Conservation (phyloP, 2,113 vertebrate species). For the Dermatemys mawii region DNA sequence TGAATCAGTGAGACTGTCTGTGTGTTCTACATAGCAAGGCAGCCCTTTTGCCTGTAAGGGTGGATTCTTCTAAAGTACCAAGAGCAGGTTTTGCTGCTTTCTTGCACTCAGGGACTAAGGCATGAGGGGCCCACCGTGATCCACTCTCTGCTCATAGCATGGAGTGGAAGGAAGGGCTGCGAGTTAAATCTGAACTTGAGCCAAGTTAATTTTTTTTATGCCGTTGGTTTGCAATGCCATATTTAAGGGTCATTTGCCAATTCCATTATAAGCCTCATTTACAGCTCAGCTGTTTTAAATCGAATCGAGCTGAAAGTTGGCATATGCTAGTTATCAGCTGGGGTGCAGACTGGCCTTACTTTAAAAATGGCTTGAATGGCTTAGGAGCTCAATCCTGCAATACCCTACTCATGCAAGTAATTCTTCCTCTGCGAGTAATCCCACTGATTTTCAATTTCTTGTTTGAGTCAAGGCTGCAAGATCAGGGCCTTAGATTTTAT, state of each 20-base stretch:
- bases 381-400: rapidly evolving
- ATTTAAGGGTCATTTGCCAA: conserved; percentile 48
- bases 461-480: not conserved
- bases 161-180: rapidly evolving
- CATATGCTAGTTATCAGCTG: not conserved
- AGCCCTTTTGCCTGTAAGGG: not conserved
- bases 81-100: not conserved
- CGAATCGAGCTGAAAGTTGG: conserved; percentile 16
- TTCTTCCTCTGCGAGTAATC: rapidly evolving
- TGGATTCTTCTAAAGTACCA: not conserved
- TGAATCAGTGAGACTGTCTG: not conserved
- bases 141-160: rapidly evolving
- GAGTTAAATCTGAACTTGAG: not conserved
- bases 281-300: conserved; percentile 63
- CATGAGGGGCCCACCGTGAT: rapidly evolving
- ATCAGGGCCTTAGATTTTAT: not conserved
- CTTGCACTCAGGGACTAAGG: not conserved
- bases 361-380: not conserved
- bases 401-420: not conserved
- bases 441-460: not conserved
- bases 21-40: not conserved
- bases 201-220: conserved; percentile 18
- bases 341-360: not conserved
- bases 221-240: not conserved
- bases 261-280: conserved; percentile 66